Evolutionary conservation across 2,797 vertebrate species (phyloP), one percentile per base, ranked within the genome.

Genomic region (Myotis findleyi): DNA sequence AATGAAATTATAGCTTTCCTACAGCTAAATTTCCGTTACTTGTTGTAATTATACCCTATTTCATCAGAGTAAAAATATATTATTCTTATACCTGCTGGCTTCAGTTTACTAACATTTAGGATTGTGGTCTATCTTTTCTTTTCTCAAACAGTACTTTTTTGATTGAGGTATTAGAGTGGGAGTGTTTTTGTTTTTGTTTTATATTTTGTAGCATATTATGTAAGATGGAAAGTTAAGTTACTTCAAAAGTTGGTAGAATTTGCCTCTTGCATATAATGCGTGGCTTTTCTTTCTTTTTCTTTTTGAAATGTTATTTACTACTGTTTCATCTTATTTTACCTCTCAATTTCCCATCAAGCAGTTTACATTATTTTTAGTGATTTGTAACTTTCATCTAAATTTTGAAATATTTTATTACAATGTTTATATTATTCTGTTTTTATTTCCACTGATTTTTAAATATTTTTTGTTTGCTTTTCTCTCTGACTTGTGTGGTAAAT

Each of bases 21-120:
- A 0, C 75, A 86, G n/a, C 23, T 79, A 72, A 84, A 77, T 36
- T 85, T 49, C 13, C 12, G 7, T 59, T 69, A 38, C 4, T 44
- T 89, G 73, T 69, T 91, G 23, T 81, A 41, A 87, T 91, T 93
- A 85, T 85, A 85, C 5, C 20, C 10, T 79, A 38, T 23, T 72
- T 84, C 33, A 87, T 84, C 64, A 20, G 79, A 90, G 89, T 53
- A 72, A n/a, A 75, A 41, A 21, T 25, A n/a, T 83, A 4, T 83
- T 95, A 82, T 83, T 92, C 36, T 59, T 72, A 85, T 36, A 38
- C 55, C 86, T 85, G 0, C 8, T 69, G 41, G 8, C 27, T 91
- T 92, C 7, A 16, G 62, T 47, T 86, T 90, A 12, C 23, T 91
- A 8, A 21, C 44, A 88, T 76, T 87, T 87, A 53, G 17, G 10